Conservation (phyloP, 2,888 invertebrate genomes). For the Brassicogethes aeneus region DNA sequence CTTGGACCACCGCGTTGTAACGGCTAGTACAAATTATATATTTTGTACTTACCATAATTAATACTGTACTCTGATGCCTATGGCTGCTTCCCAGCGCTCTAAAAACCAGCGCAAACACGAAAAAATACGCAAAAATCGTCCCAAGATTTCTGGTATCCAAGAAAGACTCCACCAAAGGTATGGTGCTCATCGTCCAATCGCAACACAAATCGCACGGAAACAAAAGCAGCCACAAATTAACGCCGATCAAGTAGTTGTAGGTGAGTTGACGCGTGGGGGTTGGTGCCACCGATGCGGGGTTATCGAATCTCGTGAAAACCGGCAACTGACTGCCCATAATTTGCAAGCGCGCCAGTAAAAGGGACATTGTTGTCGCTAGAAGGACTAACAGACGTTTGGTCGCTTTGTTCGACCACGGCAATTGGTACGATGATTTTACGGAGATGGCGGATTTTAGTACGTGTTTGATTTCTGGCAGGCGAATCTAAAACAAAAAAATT, state of each 20-base stretch:
- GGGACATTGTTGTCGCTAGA: slow-evolving; percentile 65
- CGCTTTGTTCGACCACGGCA: slow-evolving; percentile 56
- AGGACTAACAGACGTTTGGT: slow-evolving; percentile 73
- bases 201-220: slow-evolving; percentile 88
- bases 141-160: slow-evolving; percentile 73
- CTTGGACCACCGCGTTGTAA: too few species aligned
- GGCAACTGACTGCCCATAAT: slow-evolving; percentile 96
- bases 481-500: slow-evolving; percentile 37
- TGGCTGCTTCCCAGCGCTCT: slow-evolving; percentile 49
- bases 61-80: slow-evolving; percentile 53
- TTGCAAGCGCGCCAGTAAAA: slow-evolving; percentile 76
- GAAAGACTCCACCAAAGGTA: slow-evolving; percentile 74
- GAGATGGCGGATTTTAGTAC: slow-evolving; percentile 42
- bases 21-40: too few species aligned
- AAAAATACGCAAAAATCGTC: slow-evolving; percentile 60
- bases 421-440: slow-evolving; percentile 45
- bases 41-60: slow-evolving; percentile 62
- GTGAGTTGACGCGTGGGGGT: slow-evolving; percentile 82
- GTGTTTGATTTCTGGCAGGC: slow-evolving; percentile 43
- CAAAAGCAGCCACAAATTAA: slow-evolving; percentile 84
- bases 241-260: slow-evolving; percentile 83
- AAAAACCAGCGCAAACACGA: slow-evolving; percentile 50
- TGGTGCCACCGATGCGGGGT: slow-evolving; percentile 86
- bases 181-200: slow-evolving; percentile 98
- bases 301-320: slow-evolving; percentile 94